These are phyloP conservation scores for Diorhabda carinulata DNA, from an alignment of 1,140 invertebrate species.

Conservation along the genomic window DNA sequence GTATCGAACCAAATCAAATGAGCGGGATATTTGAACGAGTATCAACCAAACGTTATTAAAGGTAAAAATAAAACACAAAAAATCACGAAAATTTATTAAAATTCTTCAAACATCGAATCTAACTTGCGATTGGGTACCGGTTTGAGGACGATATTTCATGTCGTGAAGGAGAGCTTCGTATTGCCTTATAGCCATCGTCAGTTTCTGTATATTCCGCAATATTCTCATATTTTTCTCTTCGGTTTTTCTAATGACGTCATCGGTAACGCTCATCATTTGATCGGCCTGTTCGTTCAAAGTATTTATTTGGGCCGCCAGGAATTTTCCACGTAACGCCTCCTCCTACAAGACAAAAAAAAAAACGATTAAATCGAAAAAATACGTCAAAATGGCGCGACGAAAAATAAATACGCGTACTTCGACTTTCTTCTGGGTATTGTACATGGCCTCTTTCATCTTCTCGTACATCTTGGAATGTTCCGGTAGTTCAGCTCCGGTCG, in stretches of 20 bases:
- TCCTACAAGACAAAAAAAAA: constrained; percentile 24
- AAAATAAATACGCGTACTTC: constrained; percentile 27
- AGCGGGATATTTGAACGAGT: too few species aligned
- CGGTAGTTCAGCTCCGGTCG: constrained; percentile 25
- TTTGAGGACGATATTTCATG: constrained; percentile 1
- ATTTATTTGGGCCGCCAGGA: constrained; percentile 43
- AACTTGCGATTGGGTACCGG: too few species aligned
- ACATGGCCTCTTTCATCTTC: constrained; percentile 36
- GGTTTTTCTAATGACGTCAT: constrained; percentile 38
- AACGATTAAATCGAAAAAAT: neutral
- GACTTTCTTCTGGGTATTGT: constrained; percentile 41
- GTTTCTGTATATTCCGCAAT: constrained; percentile 41
- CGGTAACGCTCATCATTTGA: constrained; percentile 35
- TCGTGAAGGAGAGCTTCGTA: constrained; percentile 23
- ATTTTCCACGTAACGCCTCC: constrained; percentile 40
- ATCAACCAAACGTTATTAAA: too few species aligned
- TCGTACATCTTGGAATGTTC: constrained; percentile 40
- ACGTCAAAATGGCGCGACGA: neutral
- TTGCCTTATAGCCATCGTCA: constrained; percentile 31
- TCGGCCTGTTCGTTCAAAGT: constrained; percentile 37
- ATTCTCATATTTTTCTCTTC: constrained; percentile 41
- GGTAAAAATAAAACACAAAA: too few species aligned
- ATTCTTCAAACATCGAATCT: too few species aligned
- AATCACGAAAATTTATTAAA: too few species aligned
- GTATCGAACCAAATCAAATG: too few species aligned